Base-by-base conservation (phyloP, 1,140 invertebrate species). In the Trissolcus basalis region DNA sequence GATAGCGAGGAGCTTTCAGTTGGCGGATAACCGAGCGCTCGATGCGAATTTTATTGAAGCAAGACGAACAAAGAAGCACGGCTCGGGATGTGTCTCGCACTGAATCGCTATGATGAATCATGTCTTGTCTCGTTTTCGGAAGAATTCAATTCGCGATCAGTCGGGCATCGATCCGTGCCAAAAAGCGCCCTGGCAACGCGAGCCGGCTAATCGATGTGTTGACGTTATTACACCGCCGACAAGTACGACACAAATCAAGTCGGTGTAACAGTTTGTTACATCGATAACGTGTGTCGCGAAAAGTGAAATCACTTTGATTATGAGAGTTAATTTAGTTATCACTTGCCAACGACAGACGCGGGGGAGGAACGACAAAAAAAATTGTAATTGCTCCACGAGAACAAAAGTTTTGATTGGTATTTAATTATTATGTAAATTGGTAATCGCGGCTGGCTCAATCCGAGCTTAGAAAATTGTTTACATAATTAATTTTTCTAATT, bases 151-250 rank as follows among this genome's bases (percentile, higher is more conserved):
- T 67, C 50, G 48, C 59, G 76, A 81, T 84, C 79, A 80, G 76
- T 35, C 65, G 78, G 71, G 61, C 80, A 85, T 83, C 80, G 83
- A 85, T 81, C 78, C 67, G 56, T 41, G 48, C 69, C 60, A 56
- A 67, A 76, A 77, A 74, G 77, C 63, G 61, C 75, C 82, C 69
- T 85, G 82, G 84, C 82, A 85, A 85, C 82, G 79, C 64, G 32
- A 71, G 47, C 50, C 65, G 51, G 80, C 78, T 85, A 85, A 85
- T 85, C 84, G 80, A 85, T 85, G 79, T 55, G 41, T 67, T 64
- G 55, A 72, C 61, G 49, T 74, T 79, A 70, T 68, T 73, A 78
- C 55, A 56, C 58, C 53, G 39, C 48, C 36, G 55, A 54, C 61
- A 58, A 56, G 47, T 71, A 55, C 48, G 68, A 67, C 68, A 77